Evolutionary conservation across 2,888 invertebrate genomes (phyloP).

Genomic region (Dynastes maya): DNA sequence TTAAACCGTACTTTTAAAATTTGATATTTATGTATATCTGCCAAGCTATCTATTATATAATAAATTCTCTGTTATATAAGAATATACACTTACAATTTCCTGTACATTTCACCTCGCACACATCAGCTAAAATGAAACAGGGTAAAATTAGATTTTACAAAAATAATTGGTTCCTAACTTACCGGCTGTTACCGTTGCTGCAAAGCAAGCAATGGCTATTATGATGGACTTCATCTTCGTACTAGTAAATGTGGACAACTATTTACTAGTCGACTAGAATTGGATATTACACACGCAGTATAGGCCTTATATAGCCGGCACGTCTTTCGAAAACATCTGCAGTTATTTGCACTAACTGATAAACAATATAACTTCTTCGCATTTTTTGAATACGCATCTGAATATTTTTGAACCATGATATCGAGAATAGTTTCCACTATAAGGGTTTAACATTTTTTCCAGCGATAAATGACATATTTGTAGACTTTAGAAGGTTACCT

Average conservation of each 20-base stretch:
- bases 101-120: not conserved
- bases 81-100: slow-evolving; percentile 6
- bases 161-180: slow-evolving; percentile 28
- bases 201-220: slow-evolving; percentile 47
- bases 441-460: slow-evolving; percentile 15
- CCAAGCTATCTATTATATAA: no score
- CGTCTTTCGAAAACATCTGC: slow-evolving; percentile 2
- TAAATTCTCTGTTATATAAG: no score
- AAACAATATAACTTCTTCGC: slow-evolving; percentile 13
- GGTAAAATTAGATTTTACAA: not conserved
- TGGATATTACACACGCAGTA: not conserved
- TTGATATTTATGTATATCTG: no score
- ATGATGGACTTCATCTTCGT: slow-evolving; percentile 47
- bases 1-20: not conserved
- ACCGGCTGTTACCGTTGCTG: slow-evolving; percentile 40
- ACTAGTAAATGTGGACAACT: slow-evolving; percentile 48
- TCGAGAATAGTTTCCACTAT: not conserved
- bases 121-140: slow-evolving; percentile 23
- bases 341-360: not conserved
- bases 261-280: slow-evolving; percentile 52
- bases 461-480: slow-evolving; percentile 12
- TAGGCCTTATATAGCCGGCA: slow-evolving; percentile 31
- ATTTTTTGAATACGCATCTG: not conserved
- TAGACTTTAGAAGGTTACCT: slow-evolving; percentile 6
- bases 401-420: not conserved